Conservation (phyloP, 2,888 invertebrate genomes). For the Eustalomyia histrio region DNA sequence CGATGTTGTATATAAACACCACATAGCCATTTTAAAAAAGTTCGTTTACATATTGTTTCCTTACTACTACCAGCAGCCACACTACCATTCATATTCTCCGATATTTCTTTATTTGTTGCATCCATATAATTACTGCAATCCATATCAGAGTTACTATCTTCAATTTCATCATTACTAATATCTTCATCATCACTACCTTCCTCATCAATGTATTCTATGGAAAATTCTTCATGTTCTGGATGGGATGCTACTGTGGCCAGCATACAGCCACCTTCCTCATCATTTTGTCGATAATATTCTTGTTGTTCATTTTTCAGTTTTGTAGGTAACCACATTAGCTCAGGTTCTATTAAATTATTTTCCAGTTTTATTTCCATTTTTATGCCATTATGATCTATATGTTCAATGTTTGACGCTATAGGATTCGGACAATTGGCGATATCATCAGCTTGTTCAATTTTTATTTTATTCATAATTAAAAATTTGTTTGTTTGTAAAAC, state of each 20-base stretch:
- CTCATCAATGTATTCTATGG: background rate
- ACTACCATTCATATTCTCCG: background rate
- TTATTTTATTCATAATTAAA: background rate
- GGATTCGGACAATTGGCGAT: background rate
- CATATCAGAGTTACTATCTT: background rate
- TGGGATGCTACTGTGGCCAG: background rate
- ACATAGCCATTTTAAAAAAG: background rate
- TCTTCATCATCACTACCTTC: background rate
- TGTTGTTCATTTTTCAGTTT: background rate
- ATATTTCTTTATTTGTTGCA: background rate
- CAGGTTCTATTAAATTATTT: background rate
- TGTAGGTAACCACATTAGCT: background rate
- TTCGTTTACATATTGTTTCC: background rate
- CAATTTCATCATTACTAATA: background rate
- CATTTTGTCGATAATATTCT: conserved; percentile 2
- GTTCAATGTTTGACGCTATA: background rate
- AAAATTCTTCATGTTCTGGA: background rate
- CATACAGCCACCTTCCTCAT: background rate
- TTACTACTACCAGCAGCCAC: background rate
- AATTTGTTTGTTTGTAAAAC: too few relatives aligned
- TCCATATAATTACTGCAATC: background rate
- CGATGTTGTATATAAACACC: background rate
- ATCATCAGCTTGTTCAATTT: background rate
- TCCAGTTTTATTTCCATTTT: background rate
- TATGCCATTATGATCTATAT: background rate